Base-by-base conservation (phyloP, 2,888 invertebrate species). In the Artemia sinica region DNA sequence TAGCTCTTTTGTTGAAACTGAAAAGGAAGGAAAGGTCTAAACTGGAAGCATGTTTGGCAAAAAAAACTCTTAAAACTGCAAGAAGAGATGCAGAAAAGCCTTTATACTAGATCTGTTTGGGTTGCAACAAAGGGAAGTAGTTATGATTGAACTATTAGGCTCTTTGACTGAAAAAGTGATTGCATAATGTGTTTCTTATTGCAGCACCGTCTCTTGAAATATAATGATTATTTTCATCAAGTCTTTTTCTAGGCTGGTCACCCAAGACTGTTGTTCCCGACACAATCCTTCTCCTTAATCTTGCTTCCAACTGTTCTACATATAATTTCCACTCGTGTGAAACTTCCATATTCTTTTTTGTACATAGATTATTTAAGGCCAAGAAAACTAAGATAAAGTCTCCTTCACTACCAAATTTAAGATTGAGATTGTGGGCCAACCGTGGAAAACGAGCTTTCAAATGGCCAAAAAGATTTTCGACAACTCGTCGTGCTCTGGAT, bases 311-410 rank as follows among this genome's bases (percentile, higher is more conserved):
- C 12, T n/a, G 52, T 13, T 1, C 52, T 52, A 52, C 1, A 13
- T 52, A 12, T 52, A 52, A 13, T 52, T 52, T 52, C 52, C 52
- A 2, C 52, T 52, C n/a, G n/a, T 52, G 13, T 13, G 2, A n/a
- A 12, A 52, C 52, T 52, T 52, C 18, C 52, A 2, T 52, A 52
- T 52, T 52, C n/a, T 52, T 52, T 12, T 52, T 52, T 13, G 52
- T 52, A 52, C 52, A 52, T 13, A 52, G 52, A 52, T 52, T 52
- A n/a, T 52, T 52, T n/a, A 52, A 52, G 12, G 52, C 52, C 12
- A 52, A n/a, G n/a, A 2, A 1, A 52, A 52, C 52, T 52, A 12
- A 13, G 12, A 52, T 13, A 52, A 52, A 1, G 13, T 1, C n/a
- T 13, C n/a, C 13, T 52, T 52, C 52, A 52, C 13, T 52, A 12